These are phyloP conservation scores for Catostylus mosaicus DNA, from an alignment of 30 jellyfish, hydroid and myxozoan genomes.

Conservation along the genomic window DNA sequence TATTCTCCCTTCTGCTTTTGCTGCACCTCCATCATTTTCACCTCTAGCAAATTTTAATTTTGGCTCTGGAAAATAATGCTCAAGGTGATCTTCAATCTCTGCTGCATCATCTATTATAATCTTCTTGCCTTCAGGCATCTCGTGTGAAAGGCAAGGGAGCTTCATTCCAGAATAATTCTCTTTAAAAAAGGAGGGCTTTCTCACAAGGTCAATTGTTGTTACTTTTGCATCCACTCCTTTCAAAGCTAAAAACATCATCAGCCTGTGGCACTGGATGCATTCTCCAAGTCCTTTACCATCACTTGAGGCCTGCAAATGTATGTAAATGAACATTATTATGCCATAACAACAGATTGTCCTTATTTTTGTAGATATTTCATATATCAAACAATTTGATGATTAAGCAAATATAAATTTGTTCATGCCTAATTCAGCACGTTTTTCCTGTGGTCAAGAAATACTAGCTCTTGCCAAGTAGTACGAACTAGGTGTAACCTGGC, in stretches of 20 bases:
- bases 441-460: background rate
- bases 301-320: constrained; percentile 80
- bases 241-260: constrained; percentile 96
- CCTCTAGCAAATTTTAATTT: constrained; percentile 58
- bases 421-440: background rate
- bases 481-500: too few species aligned
- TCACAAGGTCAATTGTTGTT: constrained; percentile 91
- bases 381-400: too few species aligned
- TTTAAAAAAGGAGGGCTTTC: constrained; percentile 91
- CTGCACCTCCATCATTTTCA: constrained; percentile 88
- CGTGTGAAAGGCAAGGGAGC: constrained; percentile 92
- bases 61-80: constrained; percentile 90
- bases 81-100: constrained; percentile 92
- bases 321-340: background rate
- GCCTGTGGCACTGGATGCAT: constrained; percentile 95
- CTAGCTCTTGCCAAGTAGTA: background rate
- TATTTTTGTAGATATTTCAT: background rate
- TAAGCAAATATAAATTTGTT: background rate
- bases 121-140: constrained; percentile 63
- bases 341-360: too few species aligned
- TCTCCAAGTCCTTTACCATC: constrained; percentile 99
- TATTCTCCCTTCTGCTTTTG: constrained; percentile 86
- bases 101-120: constrained; percentile 87
- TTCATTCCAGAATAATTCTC: constrained; percentile 94
- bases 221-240: constrained; percentile 98